Conservation (phyloP, 2,888 invertebrate genomes). For the Phortica okadai region DNA sequence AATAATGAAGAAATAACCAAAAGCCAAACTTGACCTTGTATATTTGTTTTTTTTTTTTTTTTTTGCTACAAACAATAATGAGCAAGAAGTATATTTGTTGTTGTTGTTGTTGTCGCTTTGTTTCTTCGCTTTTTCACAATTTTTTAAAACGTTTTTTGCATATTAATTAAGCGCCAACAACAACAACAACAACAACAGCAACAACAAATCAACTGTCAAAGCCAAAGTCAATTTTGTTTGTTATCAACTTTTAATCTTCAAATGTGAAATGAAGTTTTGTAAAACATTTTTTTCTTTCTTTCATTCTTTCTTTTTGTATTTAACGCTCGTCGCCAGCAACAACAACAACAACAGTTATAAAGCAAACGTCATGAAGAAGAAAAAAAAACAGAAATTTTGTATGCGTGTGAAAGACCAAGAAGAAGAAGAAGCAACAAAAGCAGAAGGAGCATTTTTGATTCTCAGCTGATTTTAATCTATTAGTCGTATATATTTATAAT, state of each 20-base stretch:
- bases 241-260: slow-evolving; percentile 31
- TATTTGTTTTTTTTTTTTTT: slow-evolving; percentile 38
- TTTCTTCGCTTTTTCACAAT: slow-evolving; percentile 37
- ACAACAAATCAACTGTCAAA: slow-evolving; percentile 58
- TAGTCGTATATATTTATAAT: neutral
- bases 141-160: slow-evolving; percentile 72
- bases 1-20: slow-evolving; percentile 43
- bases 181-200: slow-evolving; percentile 40
- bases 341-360: slow-evolving; percentile 27
- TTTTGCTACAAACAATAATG: neutral
- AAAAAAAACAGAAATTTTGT: slow-evolving; percentile 11
- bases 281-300: slow-evolving; percentile 40
- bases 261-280: slow-evolving; percentile 46
- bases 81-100: slow-evolving; percentile 28
- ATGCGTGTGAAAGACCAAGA: slow-evolving; percentile 23
- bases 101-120: slow-evolving; percentile 42
- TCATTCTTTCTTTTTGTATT: slow-evolving; percentile 21
- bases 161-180: slow-evolving; percentile 66
- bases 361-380: neutral
- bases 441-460: slow-evolving; percentile 15
- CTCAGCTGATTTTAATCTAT: slow-evolving; percentile 25
- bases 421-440: slow-evolving; percentile 14
- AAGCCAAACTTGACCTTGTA: slow-evolving; percentile 62
- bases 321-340: slow-evolving; percentile 37
- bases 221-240: slow-evolving; percentile 42